These are phyloP conservation scores for Muraenolepis orangiensis DNA, from an alignment of 2,797 vertebrate genomes.

Conservation along the genomic window DNA sequence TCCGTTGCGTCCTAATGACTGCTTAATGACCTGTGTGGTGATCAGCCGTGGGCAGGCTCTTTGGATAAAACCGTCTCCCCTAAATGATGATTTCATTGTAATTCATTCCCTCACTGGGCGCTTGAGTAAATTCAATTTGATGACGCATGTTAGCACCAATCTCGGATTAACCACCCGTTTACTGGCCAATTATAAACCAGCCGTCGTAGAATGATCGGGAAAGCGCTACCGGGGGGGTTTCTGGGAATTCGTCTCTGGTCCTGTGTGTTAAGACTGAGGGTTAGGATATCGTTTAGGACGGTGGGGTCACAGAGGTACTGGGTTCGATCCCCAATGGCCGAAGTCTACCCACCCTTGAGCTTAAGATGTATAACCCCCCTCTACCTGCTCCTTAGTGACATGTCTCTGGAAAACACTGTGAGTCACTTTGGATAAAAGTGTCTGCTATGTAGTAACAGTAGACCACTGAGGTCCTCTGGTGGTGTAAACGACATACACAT, in stretches of 20 bases:
- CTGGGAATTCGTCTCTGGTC: no score
- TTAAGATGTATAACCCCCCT: no score
- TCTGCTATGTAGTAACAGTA: no score
- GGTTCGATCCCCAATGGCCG: no score
- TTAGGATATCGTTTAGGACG: no score
- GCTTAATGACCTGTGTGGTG: neutral
- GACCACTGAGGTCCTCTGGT: no score
- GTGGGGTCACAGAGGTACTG: no score
- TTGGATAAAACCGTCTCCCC: neutral
- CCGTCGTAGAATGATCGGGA: neutral
- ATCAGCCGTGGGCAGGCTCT: neutral
- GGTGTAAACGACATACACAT: no score
- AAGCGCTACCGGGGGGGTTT: neutral
- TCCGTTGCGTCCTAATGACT: neutral
- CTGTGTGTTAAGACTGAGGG: neutral
- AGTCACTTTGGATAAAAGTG: no score
- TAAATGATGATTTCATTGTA: neutral
- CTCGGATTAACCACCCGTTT: neutral
- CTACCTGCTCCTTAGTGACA: no score
- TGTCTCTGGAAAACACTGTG: no score
- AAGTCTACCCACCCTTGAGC: no score
- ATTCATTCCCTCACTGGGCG: neutral
- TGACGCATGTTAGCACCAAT: neutral
- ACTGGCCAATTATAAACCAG: neutral
- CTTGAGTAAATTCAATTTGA: neutral